phyloP scores from a whole-genome alignment of 2,888 invertebrate genomes.

The Drosophila anomelani region DNA sequence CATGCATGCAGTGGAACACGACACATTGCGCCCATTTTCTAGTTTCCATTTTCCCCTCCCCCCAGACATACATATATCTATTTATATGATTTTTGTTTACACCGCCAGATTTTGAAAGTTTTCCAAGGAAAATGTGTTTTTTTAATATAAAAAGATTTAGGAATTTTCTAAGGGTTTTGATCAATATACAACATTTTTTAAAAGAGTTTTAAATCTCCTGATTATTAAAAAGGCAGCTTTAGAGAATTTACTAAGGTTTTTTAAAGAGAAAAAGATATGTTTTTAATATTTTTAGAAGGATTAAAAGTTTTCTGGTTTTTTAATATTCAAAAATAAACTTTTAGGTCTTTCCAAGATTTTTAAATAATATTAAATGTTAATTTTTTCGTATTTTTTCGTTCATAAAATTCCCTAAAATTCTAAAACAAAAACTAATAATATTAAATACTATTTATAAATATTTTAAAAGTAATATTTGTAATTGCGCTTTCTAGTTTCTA shows the following conservation, averaged over 20 bases:
- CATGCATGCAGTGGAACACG: constrained; percentile 38
- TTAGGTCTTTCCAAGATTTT: not conserved
- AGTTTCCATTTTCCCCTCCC: constrained; percentile 13
- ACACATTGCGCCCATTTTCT: constrained; percentile 21
- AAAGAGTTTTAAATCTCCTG: no score
- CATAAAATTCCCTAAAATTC: no score
- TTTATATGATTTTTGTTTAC: constrained; percentile 30
- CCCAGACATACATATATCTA: constrained; percentile 5
- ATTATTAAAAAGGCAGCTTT: not conserved
- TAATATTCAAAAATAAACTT: no score
- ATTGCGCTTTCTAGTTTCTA: no score
- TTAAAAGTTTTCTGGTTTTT: not conserved
- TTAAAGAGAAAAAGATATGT: not conserved
- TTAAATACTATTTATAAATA: no score
- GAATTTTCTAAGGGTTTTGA: no score
- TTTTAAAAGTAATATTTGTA: not conserved
- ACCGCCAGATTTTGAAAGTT: constrained; percentile 4
- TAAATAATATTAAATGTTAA: no score
- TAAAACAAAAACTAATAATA: no score
- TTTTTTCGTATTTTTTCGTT: no score
- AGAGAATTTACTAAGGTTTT: not conserved
- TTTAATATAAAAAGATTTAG: not conserved
- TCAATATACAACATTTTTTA: no score
- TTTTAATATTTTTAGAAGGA: not conserved
- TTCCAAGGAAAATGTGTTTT: constrained; percentile 5